Evolutionary conservation across 1,140 invertebrate genomes (phyloP).

Genomic region (Pogonognathellus flavescens): DNA sequence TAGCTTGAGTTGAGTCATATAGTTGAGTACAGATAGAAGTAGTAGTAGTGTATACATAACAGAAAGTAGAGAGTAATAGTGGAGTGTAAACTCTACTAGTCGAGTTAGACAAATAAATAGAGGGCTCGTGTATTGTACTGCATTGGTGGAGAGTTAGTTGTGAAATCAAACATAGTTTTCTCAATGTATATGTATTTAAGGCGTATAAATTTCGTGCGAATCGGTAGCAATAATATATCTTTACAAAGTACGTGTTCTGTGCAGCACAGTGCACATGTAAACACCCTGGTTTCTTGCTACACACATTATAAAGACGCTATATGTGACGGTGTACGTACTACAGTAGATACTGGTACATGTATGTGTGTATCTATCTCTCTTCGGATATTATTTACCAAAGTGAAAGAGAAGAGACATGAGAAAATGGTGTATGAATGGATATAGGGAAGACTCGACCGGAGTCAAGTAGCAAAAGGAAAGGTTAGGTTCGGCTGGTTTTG

Average conservation of each 20-base stretch:
- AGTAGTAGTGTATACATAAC: neutral
- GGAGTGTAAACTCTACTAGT: conserved; percentile 55
- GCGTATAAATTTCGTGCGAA: conserved; percentile 54
- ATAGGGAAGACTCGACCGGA: neutral
- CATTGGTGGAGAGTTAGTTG: conserved; percentile 3
- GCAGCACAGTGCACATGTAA: neutral
- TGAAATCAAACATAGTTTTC: neutral
- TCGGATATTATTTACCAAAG: neutral
- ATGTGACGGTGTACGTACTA: neutral
- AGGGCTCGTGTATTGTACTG: conserved; percentile 59
- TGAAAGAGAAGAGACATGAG: neutral
- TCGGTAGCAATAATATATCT: conserved; percentile 49
- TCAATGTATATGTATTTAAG: conserved; percentile 56
- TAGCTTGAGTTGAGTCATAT: neutral
- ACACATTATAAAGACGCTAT: neutral
- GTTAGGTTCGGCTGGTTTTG: conserved; percentile 24
- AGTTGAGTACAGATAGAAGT: neutral
- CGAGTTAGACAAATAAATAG: conserved; percentile 63
- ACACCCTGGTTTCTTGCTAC: neutral
- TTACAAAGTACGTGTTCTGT: conserved; percentile 5
- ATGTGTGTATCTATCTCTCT: neutral
- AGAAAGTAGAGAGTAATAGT: neutral
- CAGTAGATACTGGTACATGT: no score
- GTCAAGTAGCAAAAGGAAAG: conserved; percentile 4
- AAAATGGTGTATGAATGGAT: neutral